phyloP scores from a whole-genome alignment of 2,888 invertebrate species.

The Orgyia antiqua region DNA sequence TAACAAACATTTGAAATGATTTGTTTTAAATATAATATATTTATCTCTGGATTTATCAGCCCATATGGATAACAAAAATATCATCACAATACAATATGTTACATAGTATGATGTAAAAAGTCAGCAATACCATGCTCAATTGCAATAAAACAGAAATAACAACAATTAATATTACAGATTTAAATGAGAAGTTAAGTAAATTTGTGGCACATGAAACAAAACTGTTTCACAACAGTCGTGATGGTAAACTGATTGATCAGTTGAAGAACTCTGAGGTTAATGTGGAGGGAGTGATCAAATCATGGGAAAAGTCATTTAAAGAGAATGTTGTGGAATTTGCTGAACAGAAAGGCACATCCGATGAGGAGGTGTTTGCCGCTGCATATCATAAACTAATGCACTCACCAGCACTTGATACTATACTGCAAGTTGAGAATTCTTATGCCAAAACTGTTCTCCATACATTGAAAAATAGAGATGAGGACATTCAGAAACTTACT shows the following conservation, averaged over 20 bases:
- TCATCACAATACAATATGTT: no score
- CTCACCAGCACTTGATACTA: conserved; percentile 91
- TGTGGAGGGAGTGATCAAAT: conserved; percentile 85
- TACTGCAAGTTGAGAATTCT: conserved; percentile 91
- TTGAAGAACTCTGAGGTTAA: conserved; percentile 81
- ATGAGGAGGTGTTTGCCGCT: conserved; percentile 91
- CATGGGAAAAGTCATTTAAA: conserved; percentile 88
- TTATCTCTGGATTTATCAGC: no score
- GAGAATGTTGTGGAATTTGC: conserved; percentile 91
- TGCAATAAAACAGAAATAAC: no score
- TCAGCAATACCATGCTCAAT: no score
- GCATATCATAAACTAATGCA: conserved; percentile 90
- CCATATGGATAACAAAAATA: no score
- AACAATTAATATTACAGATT: conserved; percentile 66
- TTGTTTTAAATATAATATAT: no score
- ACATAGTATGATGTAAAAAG: no score
- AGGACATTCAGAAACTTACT: conserved; percentile 83
- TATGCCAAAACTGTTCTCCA: conserved; percentile 89
- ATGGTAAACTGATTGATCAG: conserved; percentile 79
- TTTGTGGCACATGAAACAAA: conserved; percentile 83
- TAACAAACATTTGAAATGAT: no score
- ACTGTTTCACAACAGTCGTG: conserved; percentile 81
- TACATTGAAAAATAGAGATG: conserved; percentile 84
- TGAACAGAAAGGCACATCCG: conserved; percentile 87
- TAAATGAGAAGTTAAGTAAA: conserved; percentile 77